Evolutionary conservation across 2,888 invertebrate species (phyloP), one percentile per base, ranked within the genome.

Genomic region (Sminthurides aquaticus): DNA sequence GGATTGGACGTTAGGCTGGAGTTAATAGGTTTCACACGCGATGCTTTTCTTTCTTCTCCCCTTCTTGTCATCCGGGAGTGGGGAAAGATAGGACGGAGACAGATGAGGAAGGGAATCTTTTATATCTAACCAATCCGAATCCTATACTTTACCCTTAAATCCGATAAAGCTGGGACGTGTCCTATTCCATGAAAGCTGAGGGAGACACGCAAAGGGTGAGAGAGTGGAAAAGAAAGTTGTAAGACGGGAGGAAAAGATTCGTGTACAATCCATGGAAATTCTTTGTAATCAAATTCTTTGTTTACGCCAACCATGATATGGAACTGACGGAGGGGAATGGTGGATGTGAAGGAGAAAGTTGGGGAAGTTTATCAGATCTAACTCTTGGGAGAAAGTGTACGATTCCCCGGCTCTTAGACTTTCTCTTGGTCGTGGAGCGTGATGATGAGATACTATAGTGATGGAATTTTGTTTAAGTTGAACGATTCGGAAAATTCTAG

Each of bases 11-110:
- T 15, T 34, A 8, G 52, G 22, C 52, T 20, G 3, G 22, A 52
- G 52, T 52, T 52, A 52, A 52, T 52, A 52, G 52, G 52, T 52
- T 52, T 52, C 52, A 52, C 52, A 52, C 52, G 15, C 52, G 5
- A 52, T 18, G 18, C 8, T 18, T 43, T 18, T 11, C 8, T 43
- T 18, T 43, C 43, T 18, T 43, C n/a, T n/a, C n/a, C n/a, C n/a
- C n/a, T n/a, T n/a, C n/a, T n/a, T n/a, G n/a, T n/a, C n/a, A n/a
- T n/a, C n/a, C n/a, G n/a, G n/a, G n/a, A n/a, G n/a, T n/a, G 8
- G 43, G 18, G 43, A 43, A 43, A 43, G 43, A 18, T 8, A 43
- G 43, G 18, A 18, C 8, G 18, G 43, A 43, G 43, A 8, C 8
- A 43, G 43, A 43, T 43, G 43, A 43, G 43, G 18, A 43, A 43